phyloP scores from a whole-genome alignment of 2,113 vertebrate species.

The Polyodon spathula region DNA sequence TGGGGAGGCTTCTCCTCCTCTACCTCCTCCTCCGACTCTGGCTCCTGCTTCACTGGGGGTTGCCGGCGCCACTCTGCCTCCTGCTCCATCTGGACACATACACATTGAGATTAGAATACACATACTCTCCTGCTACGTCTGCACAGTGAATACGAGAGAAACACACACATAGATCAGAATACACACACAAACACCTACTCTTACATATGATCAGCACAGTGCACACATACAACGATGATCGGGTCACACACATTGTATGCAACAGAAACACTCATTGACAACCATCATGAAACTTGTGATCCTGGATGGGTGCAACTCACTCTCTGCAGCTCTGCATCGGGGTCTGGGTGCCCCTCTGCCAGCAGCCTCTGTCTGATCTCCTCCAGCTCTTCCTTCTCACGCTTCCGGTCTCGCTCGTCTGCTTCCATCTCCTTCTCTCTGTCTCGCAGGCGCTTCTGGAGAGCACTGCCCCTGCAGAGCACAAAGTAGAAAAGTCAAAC shows the following conservation, averaged over 20 bases:
- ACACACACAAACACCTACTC: no score
- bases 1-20: slow-evolving; percentile 73
- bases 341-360: slow-evolving; percentile 94
- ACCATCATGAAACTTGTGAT: no score
- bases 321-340: slow-evolving; percentile 93
- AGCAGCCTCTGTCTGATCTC: slow-evolving; percentile 93
- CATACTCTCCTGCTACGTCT: no score
- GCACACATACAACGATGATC: no score
- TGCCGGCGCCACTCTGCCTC: slow-evolving; percentile 88
- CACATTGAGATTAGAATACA: neutral
- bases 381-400: slow-evolving; percentile 94
- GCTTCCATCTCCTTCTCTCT: slow-evolving; percentile 95
- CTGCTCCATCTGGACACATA: slow-evolving; percentile 81
- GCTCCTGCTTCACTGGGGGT: slow-evolving; percentile 78
- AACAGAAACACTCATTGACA: no score
- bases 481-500: slow-evolving; percentile 22
- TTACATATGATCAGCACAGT: no score
- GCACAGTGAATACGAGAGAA: no score
- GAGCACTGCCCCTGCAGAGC: slow-evolving; percentile 86
- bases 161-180: no score
- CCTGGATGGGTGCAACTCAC: no score
- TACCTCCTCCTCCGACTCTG: slow-evolving; percentile 74
- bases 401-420: slow-evolving; percentile 92
- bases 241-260: no score
- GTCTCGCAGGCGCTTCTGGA: slow-evolving; percentile 94